Percentiles rank a stretch among this genome's conserved stretches.
Evolutionary conservation across 1,140 invertebrate genomes (phyloP).

Genomic region (Drosophila littoralis): DNA sequence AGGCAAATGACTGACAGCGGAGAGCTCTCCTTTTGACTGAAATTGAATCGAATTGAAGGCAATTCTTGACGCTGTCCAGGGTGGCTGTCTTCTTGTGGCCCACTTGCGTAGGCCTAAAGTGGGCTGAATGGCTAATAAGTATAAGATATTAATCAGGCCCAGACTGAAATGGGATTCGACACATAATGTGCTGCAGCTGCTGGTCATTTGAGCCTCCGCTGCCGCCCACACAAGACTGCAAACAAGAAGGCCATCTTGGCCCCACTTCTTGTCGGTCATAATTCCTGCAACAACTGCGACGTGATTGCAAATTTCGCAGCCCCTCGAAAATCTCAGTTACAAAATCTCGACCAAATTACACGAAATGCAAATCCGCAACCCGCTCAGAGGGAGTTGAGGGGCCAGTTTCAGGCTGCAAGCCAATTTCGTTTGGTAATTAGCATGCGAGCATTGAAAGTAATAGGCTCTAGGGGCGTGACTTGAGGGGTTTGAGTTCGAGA

Average conservation of each 20-base stretch:
- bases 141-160: not conserved
- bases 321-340: conserved; percentile 12
- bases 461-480: not conserved
- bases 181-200: too few species aligned
- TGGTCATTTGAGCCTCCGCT: too few species aligned
- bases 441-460: conserved; percentile 24
- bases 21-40: conserved; percentile 1
- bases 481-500: conserved; percentile 1
- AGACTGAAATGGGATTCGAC: too few species aligned
- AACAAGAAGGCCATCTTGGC: not conserved
- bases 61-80: not conserved
- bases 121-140: not conserved
- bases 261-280: not conserved
- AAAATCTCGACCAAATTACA: conserved; percentile 39
- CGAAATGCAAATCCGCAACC: conserved; percentile 25
- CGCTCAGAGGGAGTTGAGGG: not conserved
- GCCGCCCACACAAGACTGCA: not conserved
- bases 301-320: not conserved
- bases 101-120: not conserved
- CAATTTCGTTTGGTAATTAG: conserved; percentile 44
- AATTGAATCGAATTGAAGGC: conserved; percentile 1
- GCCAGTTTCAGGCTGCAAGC: conserved; percentile 22
- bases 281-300: not conserved
- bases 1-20: conserved; percentile 1
- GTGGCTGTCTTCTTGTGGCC: not conserved